Percentiles rank a stretch among this genome's conserved stretches.
phyloP scores from a whole-genome alignment of 2,888 invertebrate species.

The Phengaris alcon region DNA sequence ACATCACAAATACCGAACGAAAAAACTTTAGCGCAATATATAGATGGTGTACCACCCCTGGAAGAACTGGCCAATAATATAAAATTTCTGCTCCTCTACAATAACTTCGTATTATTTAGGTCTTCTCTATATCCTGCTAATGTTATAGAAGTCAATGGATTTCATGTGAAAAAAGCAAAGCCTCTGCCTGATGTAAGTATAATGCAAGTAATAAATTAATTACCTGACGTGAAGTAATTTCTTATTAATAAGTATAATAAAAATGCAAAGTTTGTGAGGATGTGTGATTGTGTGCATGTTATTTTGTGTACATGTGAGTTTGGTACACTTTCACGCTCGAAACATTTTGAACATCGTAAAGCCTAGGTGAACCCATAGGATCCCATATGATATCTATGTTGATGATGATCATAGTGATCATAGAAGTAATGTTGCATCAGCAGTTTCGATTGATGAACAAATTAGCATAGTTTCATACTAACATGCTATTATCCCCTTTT shows the following conservation, averaged over 20 bases:
- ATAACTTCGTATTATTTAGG: slow-evolving; percentile 69
- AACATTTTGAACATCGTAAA: too few relatives aligned
- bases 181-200: slow-evolving; percentile 52
- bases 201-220: too few relatives aligned
- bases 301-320: too few relatives aligned
- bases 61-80: slow-evolving; percentile 65
- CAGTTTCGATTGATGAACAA: background rate
- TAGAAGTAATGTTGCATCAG: background rate
- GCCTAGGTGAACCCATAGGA: too few relatives aligned
- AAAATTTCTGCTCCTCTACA: slow-evolving; percentile 73
- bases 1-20: slow-evolving; percentile 43
- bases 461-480: background rate
- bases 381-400: too few relatives aligned
- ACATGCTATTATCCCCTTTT: background rate
- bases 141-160: slow-evolving; percentile 77
- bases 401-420: too few relatives aligned
- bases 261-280: too few relatives aligned
- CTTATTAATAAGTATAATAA: too few relatives aligned
- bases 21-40: slow-evolving; percentile 46
- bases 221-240: too few relatives aligned
- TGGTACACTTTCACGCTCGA: too few relatives aligned
- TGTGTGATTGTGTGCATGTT: too few relatives aligned
- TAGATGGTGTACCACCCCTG: slow-evolving; percentile 65
- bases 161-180: slow-evolving; percentile 57
- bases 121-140: slow-evolving; percentile 66